These are phyloP conservation scores for Vespertilio murinus DNA, from an alignment of 2,797 vertebrate species.

Conservation along the genomic window DNA sequence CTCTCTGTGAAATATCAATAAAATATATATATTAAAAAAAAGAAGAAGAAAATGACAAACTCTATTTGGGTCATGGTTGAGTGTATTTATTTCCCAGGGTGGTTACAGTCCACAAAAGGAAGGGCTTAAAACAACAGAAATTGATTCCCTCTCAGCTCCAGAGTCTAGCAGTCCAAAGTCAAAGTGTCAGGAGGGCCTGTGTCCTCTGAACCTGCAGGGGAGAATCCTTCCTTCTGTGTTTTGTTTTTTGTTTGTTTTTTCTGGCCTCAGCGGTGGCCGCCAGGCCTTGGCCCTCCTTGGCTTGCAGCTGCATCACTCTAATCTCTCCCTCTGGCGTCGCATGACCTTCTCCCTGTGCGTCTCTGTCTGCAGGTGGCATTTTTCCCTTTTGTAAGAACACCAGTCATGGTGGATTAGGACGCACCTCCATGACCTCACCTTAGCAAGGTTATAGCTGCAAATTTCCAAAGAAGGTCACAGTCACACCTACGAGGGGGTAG, in stretches of 20 bases:
- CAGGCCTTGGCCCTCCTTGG: background rate
- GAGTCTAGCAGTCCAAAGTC: background rate
- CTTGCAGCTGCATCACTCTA: background rate
- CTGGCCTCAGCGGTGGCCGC: background rate
- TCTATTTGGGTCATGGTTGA: background rate
- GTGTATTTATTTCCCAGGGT: background rate
- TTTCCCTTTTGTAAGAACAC: background rate
- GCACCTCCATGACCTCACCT: background rate
- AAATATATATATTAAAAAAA: too few relatives aligned
- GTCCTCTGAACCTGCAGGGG: background rate
- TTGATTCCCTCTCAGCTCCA: background rate
- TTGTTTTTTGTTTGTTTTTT: background rate
- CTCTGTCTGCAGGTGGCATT: background rate
- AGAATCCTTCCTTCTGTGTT: background rate
- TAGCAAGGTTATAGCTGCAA: background rate
- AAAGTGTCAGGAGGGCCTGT: background rate
- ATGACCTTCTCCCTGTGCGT: background rate
- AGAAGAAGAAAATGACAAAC: background rate
- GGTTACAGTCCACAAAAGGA: background rate
- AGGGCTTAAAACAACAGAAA: background rate
- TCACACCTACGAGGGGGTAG: background rate
- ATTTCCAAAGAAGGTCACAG: conserved; percentile 5
- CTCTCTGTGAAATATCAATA: too few relatives aligned
- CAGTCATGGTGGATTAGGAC: background rate
- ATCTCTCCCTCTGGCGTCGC: background rate